Evolutionary conservation across 2,888 invertebrate genomes (phyloP), one percentile per base, ranked within the genome.

Genomic region (Dusona sp.): DNA sequence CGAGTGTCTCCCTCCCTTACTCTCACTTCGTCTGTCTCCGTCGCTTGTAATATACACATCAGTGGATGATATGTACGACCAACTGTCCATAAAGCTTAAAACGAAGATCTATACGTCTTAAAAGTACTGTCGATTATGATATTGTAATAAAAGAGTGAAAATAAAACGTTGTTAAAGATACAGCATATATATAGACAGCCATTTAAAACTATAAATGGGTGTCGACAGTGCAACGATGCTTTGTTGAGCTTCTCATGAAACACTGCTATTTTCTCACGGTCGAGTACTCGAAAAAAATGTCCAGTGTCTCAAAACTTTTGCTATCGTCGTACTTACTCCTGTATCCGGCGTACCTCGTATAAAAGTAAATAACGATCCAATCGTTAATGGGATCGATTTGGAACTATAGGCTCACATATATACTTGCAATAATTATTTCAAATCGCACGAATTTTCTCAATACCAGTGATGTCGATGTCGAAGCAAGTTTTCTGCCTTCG

Each of bases 381-480:
- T 54, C 61, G 45, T 64, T 75, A 75, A 75, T 75, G 75, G 64
- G 75, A 57, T 75, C 29, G 73, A 42, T 25, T 38, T 0, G 13
- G 25, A 73, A 13, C 22, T 54, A n/a, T 9, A n/a, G 36, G 11
- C 7, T 45, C 33, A n/a, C 3, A 19, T 16, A 22, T 16, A 22
- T 54, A 9, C 9, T 42, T 48, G 22, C 29, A 13, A 72, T 73
- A 19, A 73, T 33, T 57, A 57, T 73, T 73, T 57, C 16, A 57
- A 6, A n/a, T n/a, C 6, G 19, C 3, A 13, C 13, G 2, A 29
- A 25, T 74, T 61, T 75, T 33, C 33, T 33, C n/a, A n/a, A 54
- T 54, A 54, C n/a, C 36, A 9, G 16, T 70, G 22, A 45, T 45
- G 42, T 45, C 45, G 16, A 25, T 25, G 45, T 25, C 9, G 29